phyloP scores from a whole-genome alignment of 2,888 invertebrate genomes.

The Baronia brevicornis region DNA sequence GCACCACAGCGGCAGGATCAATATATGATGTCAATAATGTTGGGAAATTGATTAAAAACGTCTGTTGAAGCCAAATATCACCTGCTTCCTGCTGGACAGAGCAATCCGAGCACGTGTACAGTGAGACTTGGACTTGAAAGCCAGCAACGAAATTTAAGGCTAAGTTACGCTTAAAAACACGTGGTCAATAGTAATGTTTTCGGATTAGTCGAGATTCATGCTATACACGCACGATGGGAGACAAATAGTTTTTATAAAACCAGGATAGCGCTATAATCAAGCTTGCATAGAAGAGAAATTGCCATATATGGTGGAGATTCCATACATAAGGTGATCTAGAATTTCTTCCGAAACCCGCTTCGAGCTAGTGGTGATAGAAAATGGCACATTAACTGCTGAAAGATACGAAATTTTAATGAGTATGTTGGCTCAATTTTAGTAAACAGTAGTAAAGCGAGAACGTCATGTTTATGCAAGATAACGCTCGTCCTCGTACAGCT shows the following conservation, averaged over 20 bases:
- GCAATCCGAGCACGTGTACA: too few relatives aligned
- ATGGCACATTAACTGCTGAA: background rate
- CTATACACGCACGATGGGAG: too few relatives aligned
- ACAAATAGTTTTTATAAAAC: conserved; percentile 69
- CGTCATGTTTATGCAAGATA: background rate
- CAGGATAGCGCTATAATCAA: background rate
- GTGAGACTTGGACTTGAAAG: too few relatives aligned
- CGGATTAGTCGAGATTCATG: too few relatives aligned
- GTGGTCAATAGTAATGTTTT: too few relatives aligned
- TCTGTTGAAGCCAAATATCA: too few relatives aligned
- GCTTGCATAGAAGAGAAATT: conserved; percentile 1
- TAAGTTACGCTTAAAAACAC: too few relatives aligned
- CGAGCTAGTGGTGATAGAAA: background rate
- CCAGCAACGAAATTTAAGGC: too few relatives aligned
- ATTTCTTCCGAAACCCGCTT: conserved; percentile 2
- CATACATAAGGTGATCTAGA: background rate
- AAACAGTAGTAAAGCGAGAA: background rate
- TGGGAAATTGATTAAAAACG: too few relatives aligned
- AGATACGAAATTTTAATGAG: background rate
- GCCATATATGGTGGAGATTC: conserved; percentile 1
- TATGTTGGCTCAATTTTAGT: background rate
- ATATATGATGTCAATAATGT: too few relatives aligned
- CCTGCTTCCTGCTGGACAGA: too few relatives aligned
- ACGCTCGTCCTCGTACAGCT: background rate
- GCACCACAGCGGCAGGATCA: too few relatives aligned